These are phyloP conservation scores for Oxyruncus cristatus DNA, from an alignment of 2,113 vertebrate genomes.

Conservation along the genomic window DNA sequence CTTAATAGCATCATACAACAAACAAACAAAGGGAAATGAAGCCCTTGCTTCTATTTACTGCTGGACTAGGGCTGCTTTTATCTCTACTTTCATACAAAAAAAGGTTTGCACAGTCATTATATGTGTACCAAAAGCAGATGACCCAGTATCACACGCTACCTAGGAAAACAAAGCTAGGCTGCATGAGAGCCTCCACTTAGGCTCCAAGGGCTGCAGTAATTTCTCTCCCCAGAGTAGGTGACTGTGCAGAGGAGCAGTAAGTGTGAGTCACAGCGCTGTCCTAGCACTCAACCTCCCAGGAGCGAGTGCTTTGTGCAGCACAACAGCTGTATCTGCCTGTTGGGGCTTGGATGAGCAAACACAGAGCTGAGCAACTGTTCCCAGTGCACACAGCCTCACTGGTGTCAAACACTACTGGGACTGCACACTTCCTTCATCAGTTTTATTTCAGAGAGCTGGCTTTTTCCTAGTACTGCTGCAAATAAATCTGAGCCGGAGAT, in stretches of 20 bases:
- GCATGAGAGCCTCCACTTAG: neutral
- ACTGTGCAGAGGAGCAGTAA: neutral
- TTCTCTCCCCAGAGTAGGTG: neutral
- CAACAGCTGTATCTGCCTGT: neutral
- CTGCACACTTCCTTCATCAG: neutral
- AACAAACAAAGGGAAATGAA: neutral
- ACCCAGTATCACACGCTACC: neutral
- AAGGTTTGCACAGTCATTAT: neutral
- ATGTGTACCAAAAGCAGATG: neutral
- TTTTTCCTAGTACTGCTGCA: neutral
- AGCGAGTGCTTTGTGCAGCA: neutral
- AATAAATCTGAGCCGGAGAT: neutral
- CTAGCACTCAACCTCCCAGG: neutral
- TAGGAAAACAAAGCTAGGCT: neutral
- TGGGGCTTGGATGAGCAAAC: neutral
- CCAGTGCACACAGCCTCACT: accelerated
- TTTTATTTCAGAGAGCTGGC: neutral
- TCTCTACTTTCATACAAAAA: neutral
- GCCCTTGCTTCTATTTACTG: neutral
- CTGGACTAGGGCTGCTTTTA: accelerated
- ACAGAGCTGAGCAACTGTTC: neutral
- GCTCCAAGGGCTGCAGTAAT: neutral
- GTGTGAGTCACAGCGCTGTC: neutral
- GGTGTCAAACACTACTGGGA: neutral
- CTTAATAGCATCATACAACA: neutral